phyloP scores from a whole-genome alignment of 1,140 invertebrate species.

The Homarus americanus region DNA sequence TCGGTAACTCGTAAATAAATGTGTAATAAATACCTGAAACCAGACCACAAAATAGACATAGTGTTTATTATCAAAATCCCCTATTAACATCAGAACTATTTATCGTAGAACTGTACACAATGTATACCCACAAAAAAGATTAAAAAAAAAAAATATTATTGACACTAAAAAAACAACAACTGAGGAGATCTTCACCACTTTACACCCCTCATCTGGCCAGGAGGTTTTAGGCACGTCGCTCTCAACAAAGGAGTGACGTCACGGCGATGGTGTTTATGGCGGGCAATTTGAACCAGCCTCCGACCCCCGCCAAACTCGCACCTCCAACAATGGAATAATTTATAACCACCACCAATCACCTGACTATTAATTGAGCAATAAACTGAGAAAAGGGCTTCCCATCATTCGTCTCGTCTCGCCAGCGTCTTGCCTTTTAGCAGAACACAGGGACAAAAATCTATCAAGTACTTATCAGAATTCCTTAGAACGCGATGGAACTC shows the following conservation, averaged over 20 bases:
- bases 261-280: slow-evolving; percentile 54
- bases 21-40: too few species aligned
- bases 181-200: background rate
- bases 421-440: slow-evolving; percentile 48
- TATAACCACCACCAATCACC: slow-evolving; percentile 69
- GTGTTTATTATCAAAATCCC: too few species aligned
- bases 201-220: slow-evolving; percentile 23
- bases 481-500: too few species aligned
- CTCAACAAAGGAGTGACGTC: slow-evolving; percentile 65
- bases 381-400: slow-evolving; percentile 64
- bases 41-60: too few species aligned
- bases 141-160: background rate
- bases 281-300: slow-evolving; percentile 67
- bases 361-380: slow-evolving; percentile 71
- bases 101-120: background rate
- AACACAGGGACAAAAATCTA: background rate
- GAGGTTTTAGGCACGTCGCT: slow-evolving; percentile 54
- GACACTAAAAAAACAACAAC: background rate
- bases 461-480: background rate
- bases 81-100: background rate
- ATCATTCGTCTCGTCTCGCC: background rate
- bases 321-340: slow-evolving; percentile 71
- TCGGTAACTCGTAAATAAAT: too few species aligned
- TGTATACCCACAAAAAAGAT: background rate
- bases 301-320: slow-evolving; percentile 66